Conservation (phyloP, 2,113 vertebrate genomes). For the Tychaedon coryphoeus region DNA sequence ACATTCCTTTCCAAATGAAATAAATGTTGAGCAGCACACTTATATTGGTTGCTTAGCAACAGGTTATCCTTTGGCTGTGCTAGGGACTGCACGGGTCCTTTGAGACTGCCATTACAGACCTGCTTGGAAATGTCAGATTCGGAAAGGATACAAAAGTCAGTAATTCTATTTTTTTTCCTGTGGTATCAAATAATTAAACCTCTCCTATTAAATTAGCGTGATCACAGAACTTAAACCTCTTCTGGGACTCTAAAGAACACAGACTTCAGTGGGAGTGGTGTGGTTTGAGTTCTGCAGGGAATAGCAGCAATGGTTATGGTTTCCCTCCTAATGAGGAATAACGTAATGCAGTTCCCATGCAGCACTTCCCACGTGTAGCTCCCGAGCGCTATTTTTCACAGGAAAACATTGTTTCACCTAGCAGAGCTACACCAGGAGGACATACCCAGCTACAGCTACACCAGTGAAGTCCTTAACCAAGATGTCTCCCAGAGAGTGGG, state of each 20-base stretch:
- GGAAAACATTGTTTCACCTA: neutral
- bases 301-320: neutral
- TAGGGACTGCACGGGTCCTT: neutral
- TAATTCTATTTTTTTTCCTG: neutral
- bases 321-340: neutral
- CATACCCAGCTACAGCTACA: neutral
- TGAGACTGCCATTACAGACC: conserved; percentile 36
- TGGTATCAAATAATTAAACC: conserved; percentile 35
- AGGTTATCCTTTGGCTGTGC: conserved; percentile 56
- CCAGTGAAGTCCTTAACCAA: neutral
- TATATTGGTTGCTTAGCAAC: conserved; percentile 62
- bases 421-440: neutral
- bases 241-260: neutral
- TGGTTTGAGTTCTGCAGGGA: neutral
- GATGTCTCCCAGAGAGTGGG: no score
- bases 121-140: conserved; percentile 44
- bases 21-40: conserved; percentile 37
- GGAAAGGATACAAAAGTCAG: conserved; percentile 32
- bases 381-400: neutral
- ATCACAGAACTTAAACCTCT: neutral
- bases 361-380: neutral
- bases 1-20: conserved; percentile 40
- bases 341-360: neutral
- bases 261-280: neutral
- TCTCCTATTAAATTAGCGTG: conserved; percentile 25